Conservation (phyloP, 2,113 vertebrate species). For the Rattus rattus region DNA sequence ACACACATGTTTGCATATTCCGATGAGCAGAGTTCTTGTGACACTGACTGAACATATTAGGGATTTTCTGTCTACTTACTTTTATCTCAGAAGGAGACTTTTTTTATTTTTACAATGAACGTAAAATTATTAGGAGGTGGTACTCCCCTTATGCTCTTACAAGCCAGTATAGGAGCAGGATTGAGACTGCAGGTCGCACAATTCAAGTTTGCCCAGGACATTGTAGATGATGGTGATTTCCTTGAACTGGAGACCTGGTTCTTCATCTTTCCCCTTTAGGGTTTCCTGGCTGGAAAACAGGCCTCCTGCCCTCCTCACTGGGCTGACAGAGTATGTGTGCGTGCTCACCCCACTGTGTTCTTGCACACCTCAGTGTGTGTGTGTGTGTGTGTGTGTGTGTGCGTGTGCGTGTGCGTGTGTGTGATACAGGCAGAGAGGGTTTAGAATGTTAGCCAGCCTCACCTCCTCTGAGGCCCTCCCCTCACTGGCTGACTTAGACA, state of each 20-base stretch:
- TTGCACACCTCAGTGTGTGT: neutral
- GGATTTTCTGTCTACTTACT: neutral
- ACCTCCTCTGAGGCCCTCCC: neutral
- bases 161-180: too few species aligned
- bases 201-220: constrained; percentile 93
- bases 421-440: constrained; percentile 2
- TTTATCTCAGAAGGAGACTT: neutral
- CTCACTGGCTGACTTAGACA: rapidly evolving
- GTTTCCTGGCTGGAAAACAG: constrained; percentile 48
- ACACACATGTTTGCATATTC: neutral
- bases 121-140: neutral
- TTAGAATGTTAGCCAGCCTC: neutral
- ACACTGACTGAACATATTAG: neutral
- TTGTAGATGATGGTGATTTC: constrained; percentile 92
- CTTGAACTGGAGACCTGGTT: constrained; percentile 83
- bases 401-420: too few species aligned
- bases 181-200: neutral
- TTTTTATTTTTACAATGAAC: neutral
- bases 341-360: neutral
- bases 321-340: constrained; percentile 42
- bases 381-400: too few species aligned
- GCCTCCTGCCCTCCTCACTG: neutral
- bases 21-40: neutral
- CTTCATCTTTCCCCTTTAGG: constrained; percentile 60
- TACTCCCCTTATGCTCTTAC: neutral